Evolutionary conservation across 2,888 invertebrate genomes (phyloP).

Genomic region (Dryobota labecula): DNA sequence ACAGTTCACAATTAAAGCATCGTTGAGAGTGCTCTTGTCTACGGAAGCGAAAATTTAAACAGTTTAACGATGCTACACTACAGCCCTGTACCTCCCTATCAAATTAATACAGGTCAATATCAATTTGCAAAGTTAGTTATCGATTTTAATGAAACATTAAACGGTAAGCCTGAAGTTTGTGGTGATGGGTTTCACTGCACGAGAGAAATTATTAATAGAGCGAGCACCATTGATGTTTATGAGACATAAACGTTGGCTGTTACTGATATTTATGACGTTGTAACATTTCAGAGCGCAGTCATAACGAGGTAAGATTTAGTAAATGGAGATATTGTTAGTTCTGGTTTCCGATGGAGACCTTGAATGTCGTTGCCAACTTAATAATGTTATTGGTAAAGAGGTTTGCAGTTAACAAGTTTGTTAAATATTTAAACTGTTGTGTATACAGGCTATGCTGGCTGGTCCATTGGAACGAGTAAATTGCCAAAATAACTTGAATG

Average conservation of each 20-base stretch:
- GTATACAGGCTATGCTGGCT: slow-evolving; percentile 6
- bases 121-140: slow-evolving; percentile 56
- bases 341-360: slow-evolving; percentile 5
- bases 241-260: slow-evolving; percentile 22
- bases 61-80: slow-evolving; percentile 58
- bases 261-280: slow-evolving; percentile 28
- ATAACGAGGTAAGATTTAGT: slow-evolving; percentile 23
- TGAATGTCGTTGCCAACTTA: neutral
- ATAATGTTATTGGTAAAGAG: slow-evolving; percentile 10
- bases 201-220: slow-evolving; percentile 33
- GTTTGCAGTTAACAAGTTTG: slow-evolving; percentile 29
- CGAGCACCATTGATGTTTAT: slow-evolving; percentile 30
- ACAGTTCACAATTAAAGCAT: slow-evolving; percentile 66
- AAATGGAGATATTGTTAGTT: slow-evolving; percentile 15
- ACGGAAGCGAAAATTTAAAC: slow-evolving; percentile 66
- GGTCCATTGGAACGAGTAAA: neutral
- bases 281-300: slow-evolving; percentile 13
- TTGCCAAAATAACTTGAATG: slow-evolving; percentile 30
- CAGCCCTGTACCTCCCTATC: slow-evolving; percentile 23
- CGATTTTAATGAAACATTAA: slow-evolving; percentile 47
- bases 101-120: slow-evolving; percentile 47
- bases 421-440: slow-evolving; percentile 24
- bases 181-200: slow-evolving; percentile 13
- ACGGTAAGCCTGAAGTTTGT: slow-evolving; percentile 13
- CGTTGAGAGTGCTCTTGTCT: slow-evolving; percentile 46